Conservation (phyloP, 2,797 vertebrate species). For the Melopsittacus undulatus region DNA sequence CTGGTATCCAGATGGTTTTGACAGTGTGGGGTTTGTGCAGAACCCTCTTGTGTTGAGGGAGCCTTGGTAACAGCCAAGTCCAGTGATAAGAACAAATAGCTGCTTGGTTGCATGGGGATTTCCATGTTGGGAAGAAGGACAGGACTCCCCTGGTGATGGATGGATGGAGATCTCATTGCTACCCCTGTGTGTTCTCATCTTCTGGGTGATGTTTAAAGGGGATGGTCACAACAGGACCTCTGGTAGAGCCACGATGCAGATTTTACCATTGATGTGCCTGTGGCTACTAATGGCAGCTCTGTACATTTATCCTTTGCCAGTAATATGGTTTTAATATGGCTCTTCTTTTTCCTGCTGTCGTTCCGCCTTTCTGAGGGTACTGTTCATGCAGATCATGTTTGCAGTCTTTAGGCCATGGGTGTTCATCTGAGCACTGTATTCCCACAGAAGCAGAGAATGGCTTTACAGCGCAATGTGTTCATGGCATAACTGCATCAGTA, state of each 20-base stretch:
- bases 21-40: background rate
- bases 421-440: background rate
- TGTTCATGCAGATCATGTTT: rapidly evolving
- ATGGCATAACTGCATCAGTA: background rate
- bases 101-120: rapidly evolving
- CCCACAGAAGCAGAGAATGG: background rate
- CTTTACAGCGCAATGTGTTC: rapidly evolving
- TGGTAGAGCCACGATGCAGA: rapidly evolving
- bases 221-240: background rate
- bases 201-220: background rate
- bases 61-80: background rate
- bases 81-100: background rate
- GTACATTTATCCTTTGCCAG: rapidly evolving
- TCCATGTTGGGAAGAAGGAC: rapidly evolving
- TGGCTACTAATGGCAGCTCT: background rate
- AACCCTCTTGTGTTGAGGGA: background rate
- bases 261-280: too few species aligned
- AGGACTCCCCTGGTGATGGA: rapidly evolving
- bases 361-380: background rate
- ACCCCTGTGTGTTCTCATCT: background rate
- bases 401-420: background rate
- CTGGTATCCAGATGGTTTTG: background rate
- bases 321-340: background rate
- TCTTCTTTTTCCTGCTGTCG: background rate
- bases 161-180: background rate